Evolutionary conservation across 2,888 invertebrate species (phyloP), one percentile per base, ranked within the genome.

Genomic region (Drosophila prolongata): DNA sequence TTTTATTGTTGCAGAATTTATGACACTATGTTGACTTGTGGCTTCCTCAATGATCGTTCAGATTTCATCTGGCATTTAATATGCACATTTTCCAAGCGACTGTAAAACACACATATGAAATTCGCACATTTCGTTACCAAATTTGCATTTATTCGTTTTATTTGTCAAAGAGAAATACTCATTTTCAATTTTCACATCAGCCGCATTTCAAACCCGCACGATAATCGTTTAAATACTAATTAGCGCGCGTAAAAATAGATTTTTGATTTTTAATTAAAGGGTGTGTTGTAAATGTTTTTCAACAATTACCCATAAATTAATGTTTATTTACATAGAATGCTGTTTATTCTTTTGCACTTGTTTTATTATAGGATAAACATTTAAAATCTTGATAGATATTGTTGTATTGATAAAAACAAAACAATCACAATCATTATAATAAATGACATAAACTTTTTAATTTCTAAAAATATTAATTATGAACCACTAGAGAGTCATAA

Each of bases 81-180:
- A 75, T 78, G 77, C 75, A 76, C 82, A 86, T 87, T 81, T 79
- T 85, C 72, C 74, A 56, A 62, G 58, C 52, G 46, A 61, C 70
- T 70, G 61, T 19, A 71, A 71, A 38, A 42, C 61, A 61, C 19
- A 60, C 19, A 44, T 13, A 38, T 38, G 40, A 49, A 16, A 50
- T 57, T 64, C 57, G 47, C 67, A 61, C 62, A 60, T 71, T 75
- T 65, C 16, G 44, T 59, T 62, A 34, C 47, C 37, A 46, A 35
- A 43, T 60, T 61, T 19, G 38, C 40, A 38, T 53, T 52, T n/a
- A 55, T 56, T 47, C 46, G 14, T 60, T 40, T 37, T 13, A 38
- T 47, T 49, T 38, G 14, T 27, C 40, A 13, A 34, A 35, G 6
- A 8, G 4, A 38, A 13, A 13, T 60, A 27, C 8, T 42, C 4